Percentiles rank a stretch among this genome's conserved stretches.
These are phyloP conservation scores for Arctocebus calabarensis DNA, from an alignment of 2,797 vertebrate species.

Conservation along the genomic window DNA sequence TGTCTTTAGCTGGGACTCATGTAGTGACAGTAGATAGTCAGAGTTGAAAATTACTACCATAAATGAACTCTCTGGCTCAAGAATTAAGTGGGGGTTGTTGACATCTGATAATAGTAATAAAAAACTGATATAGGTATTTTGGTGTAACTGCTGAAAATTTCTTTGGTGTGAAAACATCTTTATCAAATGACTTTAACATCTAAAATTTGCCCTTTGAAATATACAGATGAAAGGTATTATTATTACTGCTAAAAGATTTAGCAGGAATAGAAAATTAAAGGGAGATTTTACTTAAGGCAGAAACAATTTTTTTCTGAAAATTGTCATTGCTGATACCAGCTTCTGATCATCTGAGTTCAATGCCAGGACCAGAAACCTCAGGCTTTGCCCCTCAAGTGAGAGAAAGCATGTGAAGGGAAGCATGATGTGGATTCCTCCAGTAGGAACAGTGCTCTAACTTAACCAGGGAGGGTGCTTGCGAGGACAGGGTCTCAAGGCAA, in stretches of 20 bases:
- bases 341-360: background rate
- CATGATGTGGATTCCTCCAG: background rate
- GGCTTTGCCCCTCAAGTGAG: background rate
- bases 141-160: conserved; percentile 6
- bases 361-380: background rate
- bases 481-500: background rate
- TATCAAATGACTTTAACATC: conserved; percentile 1
- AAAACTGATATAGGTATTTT: background rate
- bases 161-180: background rate
- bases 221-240: background rate
- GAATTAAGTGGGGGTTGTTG: background rate
- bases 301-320: conserved; percentile 54
- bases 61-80: background rate
- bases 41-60: background rate
- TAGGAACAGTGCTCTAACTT: background rate
- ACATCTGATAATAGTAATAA: background rate
- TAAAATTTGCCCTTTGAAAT: conserved; percentile 1
- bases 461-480: background rate
- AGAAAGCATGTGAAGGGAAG: accelerated
- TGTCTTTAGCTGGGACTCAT: too few species aligned
- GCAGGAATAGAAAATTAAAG: background rate
- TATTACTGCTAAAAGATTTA: background rate
- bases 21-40: background rate
- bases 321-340: background rate
- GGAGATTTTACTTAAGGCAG: background rate